Percentiles rank a stretch among this genome's conserved stretches.
Evolutionary conservation across 2,888 invertebrate species (phyloP).

Genomic region (Crepidodera aurea): DNA sequence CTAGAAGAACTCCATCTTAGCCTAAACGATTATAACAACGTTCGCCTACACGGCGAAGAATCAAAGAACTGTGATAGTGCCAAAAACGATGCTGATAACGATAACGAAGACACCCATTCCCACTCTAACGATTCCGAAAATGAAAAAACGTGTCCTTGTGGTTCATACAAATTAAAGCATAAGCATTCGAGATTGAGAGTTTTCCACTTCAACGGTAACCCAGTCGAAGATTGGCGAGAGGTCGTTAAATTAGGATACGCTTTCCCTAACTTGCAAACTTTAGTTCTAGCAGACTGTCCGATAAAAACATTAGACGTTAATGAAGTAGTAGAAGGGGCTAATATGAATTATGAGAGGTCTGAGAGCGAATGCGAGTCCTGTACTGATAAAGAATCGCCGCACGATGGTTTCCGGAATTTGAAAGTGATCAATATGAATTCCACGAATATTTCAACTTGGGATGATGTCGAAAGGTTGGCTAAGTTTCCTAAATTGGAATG

Average conservation of each 20-base stretch:
- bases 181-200: conserved; percentile 75
- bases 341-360: conserved; percentile 55
- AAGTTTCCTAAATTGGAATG: conserved; percentile 84
- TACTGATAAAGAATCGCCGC: conserved; percentile 65
- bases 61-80: conserved; percentile 46
- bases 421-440: conserved; percentile 86
- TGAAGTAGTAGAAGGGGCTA: conserved; percentile 37
- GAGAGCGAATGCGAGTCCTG: conserved; percentile 69
- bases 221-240: conserved; percentile 83
- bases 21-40: conserved; percentile 84
- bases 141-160: conserved; percentile 15
- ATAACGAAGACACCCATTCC: conserved; percentile 42
- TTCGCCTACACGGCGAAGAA: conserved; percentile 68
- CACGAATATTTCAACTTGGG: conserved; percentile 84
- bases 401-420: conserved; percentile 73
- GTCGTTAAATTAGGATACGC: conserved; percentile 83
- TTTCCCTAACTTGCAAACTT: conserved; percentile 85
- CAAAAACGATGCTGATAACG: conserved; percentile 34
- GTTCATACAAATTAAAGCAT: conserved; percentile 43
- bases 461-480: conserved; percentile 86
- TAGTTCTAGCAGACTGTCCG: conserved; percentile 88
- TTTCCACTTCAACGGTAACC: conserved; percentile 89
- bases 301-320: conserved; percentile 66
- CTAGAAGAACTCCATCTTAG: conserved; percentile 93
- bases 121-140: background rate